Evolutionary conservation across 1,140 invertebrate genomes (phyloP), one percentile per base, ranked within the genome.

Genomic region (Mercenaria mercenaria): DNA sequence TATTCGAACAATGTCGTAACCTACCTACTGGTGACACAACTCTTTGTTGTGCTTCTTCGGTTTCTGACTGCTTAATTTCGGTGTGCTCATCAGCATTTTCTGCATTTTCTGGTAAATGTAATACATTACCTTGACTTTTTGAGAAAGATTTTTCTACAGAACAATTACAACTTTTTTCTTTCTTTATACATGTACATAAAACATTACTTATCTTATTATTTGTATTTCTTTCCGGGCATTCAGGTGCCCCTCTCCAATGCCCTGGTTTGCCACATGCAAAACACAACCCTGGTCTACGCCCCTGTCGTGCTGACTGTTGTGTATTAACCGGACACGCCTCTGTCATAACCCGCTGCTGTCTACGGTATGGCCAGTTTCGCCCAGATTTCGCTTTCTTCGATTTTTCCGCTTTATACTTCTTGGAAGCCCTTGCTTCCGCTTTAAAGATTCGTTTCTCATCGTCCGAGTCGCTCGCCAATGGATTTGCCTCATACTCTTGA

Each of bases 181-280:
- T n/a, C n/a, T n/a, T n/a, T n/a, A n/a, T n/a, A n/a, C n/a, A n/a
- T n/a, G n/a, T n/a, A n/a, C n/a, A n/a, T n/a, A n/a, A n/a, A n/a
- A n/a, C n/a, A n/a, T n/a, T 47, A 18, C 81, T 84, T 61, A 84
- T 84, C 81, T 84, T 84, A 29, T 69, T 84, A 50, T 69, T 69
- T 47, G 43, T n/a, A 47, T 47, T 47, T 10, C 43, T 10, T 47
- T 47, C 43, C 43, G 18, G 76, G 26, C 8, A 11, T 29, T 41
- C 23, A 29, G 11, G 41, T 41, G 47, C 72, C 39, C 77, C 18
- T 18, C 18, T 47, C 43, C 43, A 47, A 18, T 47, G 43, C 8
- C 43, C 43, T 18, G 43, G 43, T 47, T 47, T 47, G 8, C 43
- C 43, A 47, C 43, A 47, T 8, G 8, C 18, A 47, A 47, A 87